Conservation (phyloP, 2,113 vertebrate species). For the Planiliza haematocheilus region DNA sequence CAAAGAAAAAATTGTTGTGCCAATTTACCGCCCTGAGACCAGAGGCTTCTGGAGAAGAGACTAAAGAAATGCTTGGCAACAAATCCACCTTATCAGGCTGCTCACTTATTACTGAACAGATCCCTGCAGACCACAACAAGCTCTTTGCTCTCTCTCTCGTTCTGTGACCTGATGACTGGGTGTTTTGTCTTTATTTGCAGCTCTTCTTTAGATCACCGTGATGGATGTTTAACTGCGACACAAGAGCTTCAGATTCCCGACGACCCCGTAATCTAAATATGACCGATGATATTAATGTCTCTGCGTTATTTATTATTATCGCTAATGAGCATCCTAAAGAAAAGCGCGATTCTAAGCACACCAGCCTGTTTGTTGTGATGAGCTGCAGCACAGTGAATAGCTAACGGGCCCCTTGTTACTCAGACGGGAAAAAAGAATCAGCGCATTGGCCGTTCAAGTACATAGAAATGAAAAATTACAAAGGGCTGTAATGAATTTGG, state of each 20-base stretch:
- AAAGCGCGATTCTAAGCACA: not conserved
- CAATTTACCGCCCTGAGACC: slow-evolving; percentile 26
- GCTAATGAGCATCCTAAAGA: slow-evolving; percentile 9
- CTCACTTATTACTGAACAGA: slow-evolving; percentile 34
- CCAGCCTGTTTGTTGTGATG: not conserved
- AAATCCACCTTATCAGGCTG: slow-evolving; percentile 32
- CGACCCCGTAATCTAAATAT: not conserved
- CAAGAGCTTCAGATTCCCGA: not conserved
- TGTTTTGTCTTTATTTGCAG: slow-evolving; percentile 6
- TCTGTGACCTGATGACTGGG: slow-evolving; percentile 3
- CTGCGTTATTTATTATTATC: not conserved
- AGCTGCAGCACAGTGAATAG: slow-evolving; percentile 6
- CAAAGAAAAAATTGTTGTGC: slow-evolving; percentile 33
- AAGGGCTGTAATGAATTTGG: slow-evolving; percentile 31
- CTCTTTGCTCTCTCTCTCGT: not conserved
- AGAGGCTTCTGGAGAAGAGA: slow-evolving; percentile 48
- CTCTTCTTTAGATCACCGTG: not conserved
- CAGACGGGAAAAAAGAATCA: slow-evolving; percentile 4
- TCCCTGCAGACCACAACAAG: slow-evolving; percentile 5
- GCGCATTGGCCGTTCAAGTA: slow-evolving; percentile 7
- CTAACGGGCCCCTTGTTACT: not conserved
- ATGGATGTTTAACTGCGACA: not conserved
- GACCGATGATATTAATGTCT: not conserved
- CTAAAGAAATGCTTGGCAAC: slow-evolving; percentile 59
- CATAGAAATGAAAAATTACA: slow-evolving; percentile 18